Evolutionary conservation across 2,888 invertebrate species (phyloP).

Genomic region (Hirtodrosophila trivittata): DNA sequence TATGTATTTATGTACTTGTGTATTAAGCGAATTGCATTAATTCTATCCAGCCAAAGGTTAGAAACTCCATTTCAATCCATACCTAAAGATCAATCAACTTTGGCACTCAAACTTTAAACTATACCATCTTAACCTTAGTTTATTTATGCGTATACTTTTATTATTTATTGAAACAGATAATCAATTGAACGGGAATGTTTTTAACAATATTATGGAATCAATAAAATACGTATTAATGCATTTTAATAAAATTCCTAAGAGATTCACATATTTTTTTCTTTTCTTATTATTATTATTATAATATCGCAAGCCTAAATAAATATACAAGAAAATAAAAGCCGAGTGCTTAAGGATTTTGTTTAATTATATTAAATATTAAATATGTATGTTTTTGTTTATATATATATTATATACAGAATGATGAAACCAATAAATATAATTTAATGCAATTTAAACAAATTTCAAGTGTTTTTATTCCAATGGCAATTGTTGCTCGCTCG

Average conservation of each 20-base stretch:
- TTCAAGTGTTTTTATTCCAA: background rate
- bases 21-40: conserved; percentile 67
- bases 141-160: background rate
- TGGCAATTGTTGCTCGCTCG: too few relatives aligned
- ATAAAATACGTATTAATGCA: conserved; percentile 45
- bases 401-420: conserved; percentile 44
- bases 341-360: conserved; percentile 33
- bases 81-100: too few relatives aligned
- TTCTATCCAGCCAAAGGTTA: conserved; percentile 51
- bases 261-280: conserved; percentile 22
- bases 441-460: conserved; percentile 69
- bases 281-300: conserved; percentile 8
- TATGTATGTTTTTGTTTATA: conserved; percentile 54
- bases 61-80: too few relatives aligned
- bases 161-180: too few relatives aligned
- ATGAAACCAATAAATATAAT: conserved; percentile 76
- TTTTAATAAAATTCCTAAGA: conserved; percentile 44
- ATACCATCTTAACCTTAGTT: background rate
- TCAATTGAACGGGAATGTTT: too few relatives aligned
- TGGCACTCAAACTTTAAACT: conserved; percentile 33
- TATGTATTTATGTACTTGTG: conserved; percentile 68
- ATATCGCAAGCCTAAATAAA: conserved; percentile 34
- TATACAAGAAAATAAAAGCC: conserved; percentile 16
- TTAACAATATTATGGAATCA: too few relatives aligned
- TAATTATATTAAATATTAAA: conserved; percentile 26